These are phyloP conservation scores for Aeoliscus strigatus DNA, from an alignment of 2,797 vertebrate species.

Conservation along the genomic window DNA sequence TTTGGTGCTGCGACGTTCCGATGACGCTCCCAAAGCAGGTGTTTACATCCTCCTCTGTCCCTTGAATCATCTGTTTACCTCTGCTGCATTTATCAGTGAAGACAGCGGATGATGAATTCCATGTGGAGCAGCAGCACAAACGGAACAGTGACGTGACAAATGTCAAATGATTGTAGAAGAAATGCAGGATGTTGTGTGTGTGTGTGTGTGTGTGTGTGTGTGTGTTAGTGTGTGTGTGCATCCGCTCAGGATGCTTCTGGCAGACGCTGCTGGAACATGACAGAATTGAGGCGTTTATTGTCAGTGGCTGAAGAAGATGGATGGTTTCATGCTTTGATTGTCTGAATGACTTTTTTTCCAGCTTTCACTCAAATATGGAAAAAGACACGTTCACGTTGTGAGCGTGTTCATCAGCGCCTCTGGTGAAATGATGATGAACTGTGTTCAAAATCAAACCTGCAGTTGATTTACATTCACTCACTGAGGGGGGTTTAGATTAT, in stretches of 20 bases:
- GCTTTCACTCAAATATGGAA: conserved; percentile 18
- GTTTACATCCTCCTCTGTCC: conserved; percentile 51
- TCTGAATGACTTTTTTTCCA: conserved; percentile 27
- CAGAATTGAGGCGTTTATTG: conserved; percentile 46
- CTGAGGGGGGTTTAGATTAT: no score
- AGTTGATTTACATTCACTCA: no score
- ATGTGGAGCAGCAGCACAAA: conserved; percentile 28
- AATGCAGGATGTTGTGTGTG: conserved; percentile 34
- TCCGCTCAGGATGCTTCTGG: conserved; percentile 47
- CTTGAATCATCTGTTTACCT: conserved; percentile 59
- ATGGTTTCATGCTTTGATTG: conserved; percentile 38
- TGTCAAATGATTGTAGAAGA: conserved; percentile 54
- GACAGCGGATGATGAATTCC: conserved; percentile 55
- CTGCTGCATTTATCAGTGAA: conserved; percentile 59
- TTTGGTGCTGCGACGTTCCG: conserved; percentile 37
- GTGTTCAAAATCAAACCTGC: no score
- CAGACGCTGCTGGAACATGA: conserved; percentile 52
- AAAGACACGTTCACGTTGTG: conserved; percentile 12
- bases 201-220: conserved; percentile 37
- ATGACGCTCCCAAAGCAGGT: conserved; percentile 52
- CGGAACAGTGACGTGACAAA: conserved; percentile 50
- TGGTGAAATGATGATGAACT: no score
- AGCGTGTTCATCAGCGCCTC: conserved; percentile 16
- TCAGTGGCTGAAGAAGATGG: conserved; percentile 64
- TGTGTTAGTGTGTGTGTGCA: conserved; percentile 41